Percentiles rank a stretch among this genome's conserved stretches.
Evolutionary conservation across 2,888 invertebrate genomes (phyloP).

Genomic region (Sphinx pinastri): DNA sequence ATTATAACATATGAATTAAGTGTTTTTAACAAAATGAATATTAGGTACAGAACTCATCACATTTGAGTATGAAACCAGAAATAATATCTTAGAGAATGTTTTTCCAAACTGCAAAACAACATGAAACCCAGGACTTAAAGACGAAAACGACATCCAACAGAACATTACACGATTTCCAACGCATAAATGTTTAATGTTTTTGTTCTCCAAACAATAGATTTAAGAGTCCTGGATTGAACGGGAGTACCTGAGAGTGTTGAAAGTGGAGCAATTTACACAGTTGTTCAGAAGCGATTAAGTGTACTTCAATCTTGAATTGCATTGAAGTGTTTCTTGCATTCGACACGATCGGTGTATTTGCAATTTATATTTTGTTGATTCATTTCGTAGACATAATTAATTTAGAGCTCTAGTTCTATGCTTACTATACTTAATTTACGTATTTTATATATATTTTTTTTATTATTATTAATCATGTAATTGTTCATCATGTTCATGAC

Average conservation of each 20-base stretch:
- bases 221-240: conserved; percentile 29
- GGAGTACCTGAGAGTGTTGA: conserved; percentile 28
- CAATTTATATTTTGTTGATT: conserved; percentile 17
- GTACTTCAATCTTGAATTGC: conserved; percentile 23
- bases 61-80: background rate
- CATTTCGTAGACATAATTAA: background rate
- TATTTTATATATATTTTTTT: no score
- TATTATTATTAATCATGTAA: no score
- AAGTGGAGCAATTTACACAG: conserved; percentile 34
- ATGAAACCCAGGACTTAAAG: background rate
- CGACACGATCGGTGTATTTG: conserved; percentile 23
- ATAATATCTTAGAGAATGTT: background rate
- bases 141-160: background rate
- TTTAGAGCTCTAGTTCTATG: background rate
- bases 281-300: conserved; percentile 34
- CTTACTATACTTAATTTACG: no score
- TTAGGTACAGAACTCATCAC: no score
- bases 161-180: background rate
- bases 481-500: no score
- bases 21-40: no score
- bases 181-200: conserved; percentile 25
- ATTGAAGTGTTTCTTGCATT: conserved; percentile 19
- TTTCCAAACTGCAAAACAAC: background rate
- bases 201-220: conserved; percentile 32
- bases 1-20: no score